Conservation (phyloP, 1,140 invertebrate species). For the Bombus haemorrhoidalis region DNA sequence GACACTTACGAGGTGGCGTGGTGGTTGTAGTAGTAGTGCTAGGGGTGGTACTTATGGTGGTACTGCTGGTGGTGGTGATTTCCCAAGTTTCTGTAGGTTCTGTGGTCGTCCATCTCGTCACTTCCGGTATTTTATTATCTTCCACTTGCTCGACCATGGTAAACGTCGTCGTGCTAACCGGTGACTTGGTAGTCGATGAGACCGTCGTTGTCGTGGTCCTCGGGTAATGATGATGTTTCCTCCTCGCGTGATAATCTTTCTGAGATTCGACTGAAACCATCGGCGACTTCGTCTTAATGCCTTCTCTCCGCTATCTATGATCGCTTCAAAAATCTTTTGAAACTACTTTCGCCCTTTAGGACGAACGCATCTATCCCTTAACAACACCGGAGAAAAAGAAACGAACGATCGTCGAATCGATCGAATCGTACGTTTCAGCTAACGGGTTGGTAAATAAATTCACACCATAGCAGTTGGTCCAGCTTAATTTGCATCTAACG, state of each 20-base stretch:
- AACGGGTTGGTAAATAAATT: slow-evolving; percentile 15
- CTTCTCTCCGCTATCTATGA: no score
- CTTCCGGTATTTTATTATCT: slow-evolving; percentile 80
- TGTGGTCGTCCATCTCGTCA: slow-evolving; percentile 74
- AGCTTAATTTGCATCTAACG: slow-evolving; percentile 34
- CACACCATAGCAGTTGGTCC: not conserved
- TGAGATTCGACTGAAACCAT: slow-evolving; percentile 90
- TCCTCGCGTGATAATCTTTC: slow-evolving; percentile 90
- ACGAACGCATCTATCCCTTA: not conserved
- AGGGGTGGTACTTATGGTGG: slow-evolving; percentile 65
- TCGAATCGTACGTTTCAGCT: not conserved
- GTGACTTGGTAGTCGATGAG: slow-evolving; percentile 71
- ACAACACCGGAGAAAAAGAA: not conserved
- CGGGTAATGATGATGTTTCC: slow-evolving; percentile 82
- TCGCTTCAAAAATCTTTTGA: accelerated
- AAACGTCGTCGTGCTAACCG: slow-evolving; percentile 78
- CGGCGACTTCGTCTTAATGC: not conserved
- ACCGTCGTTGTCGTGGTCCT: slow-evolving; percentile 70
- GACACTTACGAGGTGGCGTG: slow-evolving; percentile 86
- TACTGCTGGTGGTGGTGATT: slow-evolving; percentile 73
- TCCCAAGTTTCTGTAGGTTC: slow-evolving; percentile 74
- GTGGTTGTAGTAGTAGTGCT: slow-evolving; percentile 86
- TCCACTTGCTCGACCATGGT: slow-evolving; percentile 69
- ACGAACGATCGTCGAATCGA: not conserved
- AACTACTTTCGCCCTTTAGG: not conserved